Evolutionary conservation across 2,888 invertebrate genomes (phyloP).

Genomic region (Monopis laevigella): DNA sequence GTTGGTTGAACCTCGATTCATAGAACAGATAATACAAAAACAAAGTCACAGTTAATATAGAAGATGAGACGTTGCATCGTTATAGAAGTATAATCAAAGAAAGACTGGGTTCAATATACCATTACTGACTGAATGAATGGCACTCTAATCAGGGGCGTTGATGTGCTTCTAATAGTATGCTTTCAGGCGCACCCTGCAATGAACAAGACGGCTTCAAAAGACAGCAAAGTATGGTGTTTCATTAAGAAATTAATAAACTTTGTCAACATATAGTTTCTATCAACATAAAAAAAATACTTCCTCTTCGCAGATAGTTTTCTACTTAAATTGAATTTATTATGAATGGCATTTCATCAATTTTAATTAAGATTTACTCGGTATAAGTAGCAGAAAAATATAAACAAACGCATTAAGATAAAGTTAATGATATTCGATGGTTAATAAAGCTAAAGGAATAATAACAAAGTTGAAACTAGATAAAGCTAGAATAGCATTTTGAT

Average conservation of each 20-base stretch:
- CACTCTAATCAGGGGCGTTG: conserved; percentile 1
- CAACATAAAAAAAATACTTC: no score
- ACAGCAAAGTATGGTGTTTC: conserved; percentile 4
- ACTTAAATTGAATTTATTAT: no score
- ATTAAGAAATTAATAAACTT: conserved; percentile 4
- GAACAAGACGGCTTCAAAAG: not conserved
- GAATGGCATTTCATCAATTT: no score
- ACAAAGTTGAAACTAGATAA: conserved; percentile 1
- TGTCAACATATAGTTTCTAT: no score
- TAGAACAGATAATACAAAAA: no score
- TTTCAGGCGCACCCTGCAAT: not conserved
- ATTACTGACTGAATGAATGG: not conserved
- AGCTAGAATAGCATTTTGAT: not conserved
- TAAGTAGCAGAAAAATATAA: not conserved
- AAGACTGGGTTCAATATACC: no score
- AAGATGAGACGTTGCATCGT: no score
- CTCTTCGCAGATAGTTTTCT: no score
- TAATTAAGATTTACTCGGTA: no score
- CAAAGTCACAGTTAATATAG: no score
- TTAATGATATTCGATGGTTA: not conserved
- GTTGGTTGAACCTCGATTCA: no score
- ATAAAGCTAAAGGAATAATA: conserved; percentile 1
- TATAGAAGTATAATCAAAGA: no score
- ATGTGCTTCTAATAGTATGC: conserved; percentile 2
- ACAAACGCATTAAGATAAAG: conserved; percentile 7